phyloP scores from a whole-genome alignment of 2,113 vertebrate genomes.

The Lagenorhynchus albirostris region DNA sequence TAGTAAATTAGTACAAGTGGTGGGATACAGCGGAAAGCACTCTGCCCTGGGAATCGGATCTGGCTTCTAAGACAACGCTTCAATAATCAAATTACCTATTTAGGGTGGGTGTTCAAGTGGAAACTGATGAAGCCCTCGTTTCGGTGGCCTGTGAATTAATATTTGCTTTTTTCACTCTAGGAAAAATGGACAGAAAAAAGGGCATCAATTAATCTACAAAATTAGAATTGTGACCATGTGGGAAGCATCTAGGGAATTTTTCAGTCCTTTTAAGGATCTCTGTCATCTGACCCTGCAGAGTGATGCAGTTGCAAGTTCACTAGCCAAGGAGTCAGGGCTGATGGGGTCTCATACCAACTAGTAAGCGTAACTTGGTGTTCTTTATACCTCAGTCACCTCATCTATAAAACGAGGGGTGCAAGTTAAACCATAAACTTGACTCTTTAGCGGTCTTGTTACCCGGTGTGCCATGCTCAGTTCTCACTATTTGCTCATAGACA shows the following conservation, averaged over 20 bases:
- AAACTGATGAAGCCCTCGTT: not conserved
- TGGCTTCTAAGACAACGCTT: not conserved
- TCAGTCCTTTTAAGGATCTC: not conserved
- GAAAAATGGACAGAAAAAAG: not conserved
- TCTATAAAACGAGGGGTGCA: not conserved
- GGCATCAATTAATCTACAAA: not conserved
- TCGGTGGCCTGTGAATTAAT: not conserved
- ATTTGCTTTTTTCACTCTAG: slow-evolving; percentile 18
- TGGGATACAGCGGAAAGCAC: not conserved
- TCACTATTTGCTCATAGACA: not conserved
- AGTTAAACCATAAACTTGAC: not conserved
- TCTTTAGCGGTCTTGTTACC: not conserved
- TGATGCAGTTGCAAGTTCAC: not conserved
- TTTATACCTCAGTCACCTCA: not conserved
- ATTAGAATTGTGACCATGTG: not conserved
- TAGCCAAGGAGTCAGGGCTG: not conserved
- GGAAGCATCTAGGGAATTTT: not conserved
- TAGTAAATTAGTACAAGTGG: not conserved
- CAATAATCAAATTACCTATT: not conserved
- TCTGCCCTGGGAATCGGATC: not conserved
- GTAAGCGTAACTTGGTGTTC: not conserved
- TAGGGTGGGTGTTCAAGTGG: not conserved
- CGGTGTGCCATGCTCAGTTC: not conserved
- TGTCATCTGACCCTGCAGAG: not conserved
- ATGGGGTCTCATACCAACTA: not conserved